These are phyloP conservation scores for Caenorhabditis sulstoni DNA, from an alignment of 2,888 invertebrate genomes.

Conservation along the genomic window DNA sequence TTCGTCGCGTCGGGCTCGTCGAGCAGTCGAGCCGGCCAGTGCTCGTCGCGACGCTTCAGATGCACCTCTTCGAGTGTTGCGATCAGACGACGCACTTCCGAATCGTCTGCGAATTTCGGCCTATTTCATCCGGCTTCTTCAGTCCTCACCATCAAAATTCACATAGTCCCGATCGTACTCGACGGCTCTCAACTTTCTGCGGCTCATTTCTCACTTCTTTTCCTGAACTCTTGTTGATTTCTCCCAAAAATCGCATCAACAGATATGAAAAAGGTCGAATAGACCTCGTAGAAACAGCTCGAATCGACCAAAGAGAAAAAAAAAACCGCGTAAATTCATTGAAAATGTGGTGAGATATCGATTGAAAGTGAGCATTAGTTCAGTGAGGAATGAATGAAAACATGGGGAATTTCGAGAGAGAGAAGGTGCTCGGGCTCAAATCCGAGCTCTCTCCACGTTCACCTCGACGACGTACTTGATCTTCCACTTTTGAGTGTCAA, in stretches of 20 bases:
- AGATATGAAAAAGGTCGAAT: conserved; percentile 11
- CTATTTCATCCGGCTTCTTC: no score
- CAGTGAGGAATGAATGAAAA: no score
- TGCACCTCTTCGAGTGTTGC: conserved; percentile 60
- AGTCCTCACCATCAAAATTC: conserved; percentile 65
- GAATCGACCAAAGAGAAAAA: no score
- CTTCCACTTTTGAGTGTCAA: conserved; percentile 42
- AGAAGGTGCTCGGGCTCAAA: no score
- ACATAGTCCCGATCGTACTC: conserved; percentile 62
- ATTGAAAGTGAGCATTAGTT: no score
- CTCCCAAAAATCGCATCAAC: no score
- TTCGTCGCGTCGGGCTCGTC: conserved; percentile 56
- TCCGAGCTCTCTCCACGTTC: conserved; percentile 21
- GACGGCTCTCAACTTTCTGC: conserved; percentile 63
- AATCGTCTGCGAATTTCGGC: conserved; percentile 46
- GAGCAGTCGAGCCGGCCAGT: conserved; percentile 61
- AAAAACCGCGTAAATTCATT: no score
- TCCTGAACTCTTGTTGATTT: no score
- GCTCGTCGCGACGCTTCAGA: conserved; percentile 55
- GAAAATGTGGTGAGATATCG: no score
- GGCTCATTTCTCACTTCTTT: conserved; percentile 50
- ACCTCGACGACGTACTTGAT: conserved; percentile 59
- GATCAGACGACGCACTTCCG: conserved; percentile 56
- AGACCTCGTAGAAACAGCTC: no score
- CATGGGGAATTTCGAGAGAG: no score